Evolutionary conservation across 1,140 invertebrate species (phyloP), one percentile per base, ranked within the genome.

Genomic region (Vanessa atalanta): DNA sequence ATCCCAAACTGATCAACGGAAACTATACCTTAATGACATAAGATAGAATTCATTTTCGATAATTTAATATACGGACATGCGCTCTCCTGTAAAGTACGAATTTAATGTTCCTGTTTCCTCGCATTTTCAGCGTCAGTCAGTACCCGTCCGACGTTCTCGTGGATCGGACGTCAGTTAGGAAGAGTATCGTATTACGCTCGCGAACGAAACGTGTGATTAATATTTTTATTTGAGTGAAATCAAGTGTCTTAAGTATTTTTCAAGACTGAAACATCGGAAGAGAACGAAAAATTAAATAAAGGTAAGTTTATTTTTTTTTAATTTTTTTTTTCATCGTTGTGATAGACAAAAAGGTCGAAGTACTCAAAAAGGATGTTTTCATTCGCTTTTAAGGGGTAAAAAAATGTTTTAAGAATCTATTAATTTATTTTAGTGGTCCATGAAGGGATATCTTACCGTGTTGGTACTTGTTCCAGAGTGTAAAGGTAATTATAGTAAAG

Each of bases 41-140:
- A 14, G 43, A 47, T 70, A 77, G 4, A 48, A 48, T 63, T 43
- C 20, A 72, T 66, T 70, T 47, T 66, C 16, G n/a, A 1, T 57
- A 47, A 60, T 50, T 12, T 14, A 50, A 7, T 15, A 43, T 43
- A 61, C 47, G 66, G 60, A 68, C 75, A 77, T 77, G 71, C 75
- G 75, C 75, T 73, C 37, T 77, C 20, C 31, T 61, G 47, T 47
- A 55, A 63, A 70, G 47, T 73, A 53, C 8, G 48, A 63, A 60
- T 73, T 73, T 37, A 51, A 47, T 47, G n/a, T 65, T 64, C 66
- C 65, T 72, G 67, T 73, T 72, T 61, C 73, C 37, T 57, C 47
- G 55, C 63, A 65, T 60, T 70, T 75, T 77, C 72, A 72, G 63
- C 55, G 53, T 50, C 55, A 53, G 61, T 71, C 68, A 77, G 76